Conservation (phyloP, 1,140 invertebrate genomes). For the Achatina immaculata region DNA sequence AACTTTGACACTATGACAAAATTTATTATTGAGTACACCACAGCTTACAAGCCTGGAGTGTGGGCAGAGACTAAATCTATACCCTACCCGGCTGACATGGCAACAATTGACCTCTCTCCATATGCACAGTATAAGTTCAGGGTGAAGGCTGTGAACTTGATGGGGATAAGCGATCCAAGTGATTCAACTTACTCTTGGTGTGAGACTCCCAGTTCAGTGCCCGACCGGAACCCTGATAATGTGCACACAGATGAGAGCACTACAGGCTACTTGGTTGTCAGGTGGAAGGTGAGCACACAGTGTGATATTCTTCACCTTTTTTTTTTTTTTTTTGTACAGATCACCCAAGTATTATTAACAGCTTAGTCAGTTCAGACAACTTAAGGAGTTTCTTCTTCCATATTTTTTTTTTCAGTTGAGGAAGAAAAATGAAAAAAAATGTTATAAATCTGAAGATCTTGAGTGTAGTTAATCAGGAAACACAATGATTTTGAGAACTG, state of each 20-base stretch:
- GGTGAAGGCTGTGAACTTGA: conserved; percentile 49
- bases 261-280: conserved; percentile 47
- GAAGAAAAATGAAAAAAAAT: too few relatives aligned
- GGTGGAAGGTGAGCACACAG: conserved; percentile 56
- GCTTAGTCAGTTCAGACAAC: too few relatives aligned
- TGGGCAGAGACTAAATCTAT: conserved; percentile 75
- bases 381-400: too few relatives aligned
- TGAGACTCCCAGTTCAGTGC: conserved; percentile 35
- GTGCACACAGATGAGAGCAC: conserved; percentile 44
- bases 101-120: conserved; percentile 39
- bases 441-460: too few relatives aligned
- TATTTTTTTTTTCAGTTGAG: too few relatives aligned
- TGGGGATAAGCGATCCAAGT: conserved; percentile 49
- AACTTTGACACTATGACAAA: conserved; percentile 92
- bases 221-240: conserved; percentile 44
- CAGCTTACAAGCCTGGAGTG: conserved; percentile 89
- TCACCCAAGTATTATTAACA: too few relatives aligned
- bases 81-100: conserved; percentile 14
- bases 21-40: conserved; percentile 94
- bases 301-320: too few relatives aligned
- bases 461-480: too few relatives aligned
- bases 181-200: conserved; percentile 38
- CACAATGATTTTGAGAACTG: too few relatives aligned
- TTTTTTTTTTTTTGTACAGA: too few relatives aligned
- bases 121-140: conserved; percentile 53